Evolutionary conservation across 2,113 vertebrate species (phyloP), one percentile per base, ranked within the genome.

Genomic region (Zeus faber): DNA sequence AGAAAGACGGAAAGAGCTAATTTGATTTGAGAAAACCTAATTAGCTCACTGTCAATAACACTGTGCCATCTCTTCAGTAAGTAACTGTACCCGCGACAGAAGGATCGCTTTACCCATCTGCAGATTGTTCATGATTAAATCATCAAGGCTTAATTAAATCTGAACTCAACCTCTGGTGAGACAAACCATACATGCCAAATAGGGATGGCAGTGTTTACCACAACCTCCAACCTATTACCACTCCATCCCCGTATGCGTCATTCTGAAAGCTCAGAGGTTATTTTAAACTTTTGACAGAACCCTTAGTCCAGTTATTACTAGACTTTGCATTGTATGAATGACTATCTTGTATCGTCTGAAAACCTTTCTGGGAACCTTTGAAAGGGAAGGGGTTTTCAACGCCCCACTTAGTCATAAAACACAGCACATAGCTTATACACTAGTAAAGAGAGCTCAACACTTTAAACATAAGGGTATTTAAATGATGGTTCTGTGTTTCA

Each of bases 401-500:
- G n/a, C n/a, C n/a, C n/a, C n/a, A n/a, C n/a, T n/a, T n/a, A n/a
- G n/a, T n/a, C n/a, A n/a, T n/a, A n/a, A n/a, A n/a, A n/a, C n/a
- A n/a, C n/a, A n/a, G n/a, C n/a, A n/a, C n/a, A n/a, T n/a, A n/a
- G n/a, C n/a, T n/a, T n/a, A n/a, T n/a, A n/a, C n/a, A n/a, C n/a
- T n/a, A n/a, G n/a, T n/a, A n/a, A n/a, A n/a, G n/a, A n/a, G n/a
- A n/a, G n/a, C n/a, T n/a, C n/a, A n/a, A n/a, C n/a, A n/a, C n/a
- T n/a, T n/a, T n/a, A n/a, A n/a, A n/a, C n/a, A n/a, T n/a, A n/a
- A n/a, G n/a, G n/a, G n/a, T n/a, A n/a, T n/a, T n/a, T n/a, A n/a
- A n/a, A n/a, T n/a, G n/a, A n/a, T 18, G 58, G 16, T 63, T 64
- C 48, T 47, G 47, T 69, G n/a, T 70, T 54, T 52, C 67, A 99